phyloP scores from a whole-genome alignment of 2,888 invertebrate species.

The Cantharis lateralis region DNA sequence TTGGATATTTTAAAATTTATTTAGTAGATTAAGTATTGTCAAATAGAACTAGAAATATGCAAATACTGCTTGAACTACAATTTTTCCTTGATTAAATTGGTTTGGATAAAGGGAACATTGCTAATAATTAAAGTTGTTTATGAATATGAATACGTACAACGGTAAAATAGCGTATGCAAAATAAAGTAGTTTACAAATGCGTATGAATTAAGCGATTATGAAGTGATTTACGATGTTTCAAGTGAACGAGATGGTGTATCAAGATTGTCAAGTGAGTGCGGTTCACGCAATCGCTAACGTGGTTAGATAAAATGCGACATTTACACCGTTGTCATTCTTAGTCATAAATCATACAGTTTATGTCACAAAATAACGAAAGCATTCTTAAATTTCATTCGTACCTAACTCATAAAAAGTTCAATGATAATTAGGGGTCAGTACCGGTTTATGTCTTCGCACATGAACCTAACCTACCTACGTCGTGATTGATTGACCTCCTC shows the following conservation, averaged over 20 bases:
- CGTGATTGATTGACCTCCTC: constrained; percentile 37
- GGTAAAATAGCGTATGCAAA: constrained; percentile 29
- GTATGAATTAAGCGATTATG: constrained; percentile 43
- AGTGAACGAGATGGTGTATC: constrained; percentile 33
- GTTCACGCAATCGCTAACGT: constrained; percentile 40
- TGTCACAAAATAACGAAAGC: constrained; percentile 43
- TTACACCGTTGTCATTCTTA: constrained; percentile 41
- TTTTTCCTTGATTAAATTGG: background rate
- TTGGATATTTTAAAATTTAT: background rate
- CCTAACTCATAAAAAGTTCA: constrained; percentile 36
- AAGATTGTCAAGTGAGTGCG: constrained; percentile 35
- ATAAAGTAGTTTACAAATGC: constrained; percentile 38
- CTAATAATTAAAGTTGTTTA: background rate
- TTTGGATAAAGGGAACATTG: background rate
- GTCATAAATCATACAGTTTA: constrained; percentile 43
- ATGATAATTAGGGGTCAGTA: constrained; percentile 36
- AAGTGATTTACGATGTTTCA: constrained; percentile 39
- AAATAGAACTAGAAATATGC: background rate
- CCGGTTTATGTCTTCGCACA: constrained; percentile 33
- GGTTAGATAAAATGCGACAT: constrained; percentile 41
- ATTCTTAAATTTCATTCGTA: constrained; percentile 39
- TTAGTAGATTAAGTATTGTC: background rate
- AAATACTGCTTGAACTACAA: background rate
- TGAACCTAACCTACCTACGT: constrained; percentile 32
- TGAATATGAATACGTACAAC: background rate